Conservation (phyloP, 2,888 invertebrate genomes). For the Aspidapion aeneum region DNA sequence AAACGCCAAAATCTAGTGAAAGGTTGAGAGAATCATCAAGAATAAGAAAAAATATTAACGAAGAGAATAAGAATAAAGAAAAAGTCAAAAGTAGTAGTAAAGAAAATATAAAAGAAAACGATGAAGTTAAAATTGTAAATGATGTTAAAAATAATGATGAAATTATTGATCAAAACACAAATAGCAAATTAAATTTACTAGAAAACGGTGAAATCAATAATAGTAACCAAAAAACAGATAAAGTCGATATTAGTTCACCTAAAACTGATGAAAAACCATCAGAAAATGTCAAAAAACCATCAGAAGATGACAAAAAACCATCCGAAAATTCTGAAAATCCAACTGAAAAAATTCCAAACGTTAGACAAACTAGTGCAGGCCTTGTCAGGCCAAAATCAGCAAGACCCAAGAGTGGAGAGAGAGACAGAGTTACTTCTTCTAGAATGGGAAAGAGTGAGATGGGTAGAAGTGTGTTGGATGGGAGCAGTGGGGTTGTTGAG, state of each 20-base stretch:
- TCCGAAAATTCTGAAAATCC: slow-evolving; percentile 20
- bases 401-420: slow-evolving; percentile 38
- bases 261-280: too few species aligned
- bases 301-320: slow-evolving; percentile 16
- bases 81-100: slow-evolving; percentile 33
- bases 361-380: slow-evolving; percentile 15
- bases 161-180: too few species aligned
- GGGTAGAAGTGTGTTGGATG: not conserved
- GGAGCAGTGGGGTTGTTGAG: slow-evolving; percentile 7
- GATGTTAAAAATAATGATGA: slow-evolving; percentile 17
- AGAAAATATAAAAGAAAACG: slow-evolving; percentile 23
- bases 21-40: slow-evolving; percentile 20
- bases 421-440: not conserved
- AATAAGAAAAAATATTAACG: slow-evolving; percentile 10
- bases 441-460: too few species aligned
- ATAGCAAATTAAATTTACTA: too few species aligned
- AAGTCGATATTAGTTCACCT: too few species aligned
- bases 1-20: slow-evolving; percentile 32
- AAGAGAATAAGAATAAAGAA: slow-evolving; percentile 33
- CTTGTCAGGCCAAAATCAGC: slow-evolving; percentile 42
- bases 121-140: slow-evolving; percentile 1
- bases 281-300: too few species aligned
- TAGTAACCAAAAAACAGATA: too few species aligned
- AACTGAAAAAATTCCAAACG: not conserved
- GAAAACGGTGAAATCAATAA: too few species aligned